Conservation (phyloP, 1,140 invertebrate species). For the Oreohelix idahoensis region DNA sequence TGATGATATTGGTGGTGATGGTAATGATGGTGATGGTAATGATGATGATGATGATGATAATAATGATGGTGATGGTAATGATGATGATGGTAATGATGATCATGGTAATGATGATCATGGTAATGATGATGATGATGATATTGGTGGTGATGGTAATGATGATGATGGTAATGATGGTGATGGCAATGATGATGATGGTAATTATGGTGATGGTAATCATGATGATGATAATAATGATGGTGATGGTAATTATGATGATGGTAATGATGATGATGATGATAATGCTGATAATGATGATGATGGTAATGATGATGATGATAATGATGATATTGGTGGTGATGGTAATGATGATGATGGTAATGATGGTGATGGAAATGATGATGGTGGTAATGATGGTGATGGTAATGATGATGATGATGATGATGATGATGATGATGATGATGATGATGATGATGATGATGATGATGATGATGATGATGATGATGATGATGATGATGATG, state of each 20-base stretch:
- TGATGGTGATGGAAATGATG: not conserved
- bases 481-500: constrained; percentile 18
- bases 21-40: not conserved
- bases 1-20: not conserved
- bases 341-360: not conserved
- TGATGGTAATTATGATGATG: too few relatives aligned
- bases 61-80: too few relatives aligned
- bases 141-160: too few relatives aligned
- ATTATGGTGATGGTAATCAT: too few relatives aligned
- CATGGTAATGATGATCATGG: constrained; percentile 4
- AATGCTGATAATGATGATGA: too few relatives aligned
- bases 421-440: not conserved
- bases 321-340: too few relatives aligned
- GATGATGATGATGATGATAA: too few relatives aligned
- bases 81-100: not conserved
- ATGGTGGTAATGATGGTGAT: not conserved
- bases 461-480: not conserved
- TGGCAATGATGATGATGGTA: too few relatives aligned
- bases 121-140: constrained; percentile 26
- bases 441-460: too few relatives aligned
- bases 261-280: too few relatives aligned
- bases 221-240: too few relatives aligned
- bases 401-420: not conserved
- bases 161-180: not conserved
- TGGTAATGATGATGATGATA: not conserved